Base-by-base conservation (phyloP, 2,888 invertebrate genomes). In the Drosophila kokeensis region DNA sequence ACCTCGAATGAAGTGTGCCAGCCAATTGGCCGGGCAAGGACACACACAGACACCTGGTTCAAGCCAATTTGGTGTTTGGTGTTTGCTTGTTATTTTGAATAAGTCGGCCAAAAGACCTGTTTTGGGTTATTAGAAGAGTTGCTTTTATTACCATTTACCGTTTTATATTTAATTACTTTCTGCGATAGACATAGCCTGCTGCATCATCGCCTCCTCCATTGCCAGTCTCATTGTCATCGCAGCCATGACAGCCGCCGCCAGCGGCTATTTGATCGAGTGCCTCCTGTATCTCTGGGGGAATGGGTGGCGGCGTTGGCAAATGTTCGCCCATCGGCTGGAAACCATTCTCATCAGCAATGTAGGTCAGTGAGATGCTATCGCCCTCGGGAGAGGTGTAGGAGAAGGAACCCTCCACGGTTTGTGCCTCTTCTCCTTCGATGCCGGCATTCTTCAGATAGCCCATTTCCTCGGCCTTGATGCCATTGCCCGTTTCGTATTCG, bases 271-370 rank as follows among this genome's bases (percentile, higher is more conserved):
- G 91, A 69, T 92, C 92, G 54, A 93, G 76, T 1, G 92, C 91
- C 72, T 93, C 93, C 86, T 95, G 95, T 79, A 97, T 97, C 79
- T 95, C 96, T 61, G 95, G 94, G 11, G 97, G 97, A 79, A 96
- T 96, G 27, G 97, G 96, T n/a, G 97, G 97, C 6, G 97, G 96
- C 11, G 97, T 97, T 18, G 97, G 97, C 52, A 97, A 93, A 92
- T 97, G 97, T 55, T 95, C 96, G 42, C 97, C 97, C 65, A 83
- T 80, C n/a, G 93, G 92, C 66, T 92, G 94, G 83, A 94, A 94
- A 91, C 96, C 96, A 86, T 96, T 95, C 92, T 96, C 96, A 87
- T 96, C 96, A 87, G 96, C 96, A 58, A 95, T 94, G 94, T 96
- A 96, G 40, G 94, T 94, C 40, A 96, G 78, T 21, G 94, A 92